These are phyloP conservation scores for Syritta pipiens DNA, from an alignment of 2,888 invertebrate species.

Conservation along the genomic window DNA sequence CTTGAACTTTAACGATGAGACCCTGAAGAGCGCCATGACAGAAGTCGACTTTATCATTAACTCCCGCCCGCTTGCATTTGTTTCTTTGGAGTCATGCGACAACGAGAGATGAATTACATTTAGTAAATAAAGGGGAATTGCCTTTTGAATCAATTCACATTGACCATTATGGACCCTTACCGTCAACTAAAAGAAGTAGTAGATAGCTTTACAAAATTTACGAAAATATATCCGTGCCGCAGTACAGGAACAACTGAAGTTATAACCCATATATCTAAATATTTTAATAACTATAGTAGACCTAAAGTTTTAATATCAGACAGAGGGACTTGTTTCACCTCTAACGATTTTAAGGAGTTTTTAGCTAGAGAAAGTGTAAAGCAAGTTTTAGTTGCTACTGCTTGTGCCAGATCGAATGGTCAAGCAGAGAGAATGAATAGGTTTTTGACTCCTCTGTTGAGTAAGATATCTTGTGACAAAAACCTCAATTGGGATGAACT, in stretches of 20 bases:
- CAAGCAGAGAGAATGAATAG: constrained; percentile 18
- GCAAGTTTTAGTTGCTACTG: constrained; percentile 7
- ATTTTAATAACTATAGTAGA: constrained; percentile 13
- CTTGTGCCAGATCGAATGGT: constrained; percentile 13
- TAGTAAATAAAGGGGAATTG: not conserved
- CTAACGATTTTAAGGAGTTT: constrained; percentile 4
- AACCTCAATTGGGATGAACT: constrained; percentile 8
- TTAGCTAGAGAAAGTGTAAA: constrained; percentile 2
- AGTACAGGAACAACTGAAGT: constrained; percentile 5
- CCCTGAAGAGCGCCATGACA: too few species aligned
- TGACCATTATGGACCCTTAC: not conserved
- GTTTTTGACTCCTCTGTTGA: constrained; percentile 11
- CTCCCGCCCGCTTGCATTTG: too few species aligned
- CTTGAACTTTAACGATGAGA: too few species aligned
- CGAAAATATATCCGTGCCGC: constrained; percentile 4
- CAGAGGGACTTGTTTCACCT: constrained; percentile 11
- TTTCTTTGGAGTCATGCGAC: too few species aligned
- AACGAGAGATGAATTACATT: too few species aligned
- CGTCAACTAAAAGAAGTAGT: not conserved
- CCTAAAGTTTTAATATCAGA: constrained; percentile 9
- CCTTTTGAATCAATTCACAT: not conserved
- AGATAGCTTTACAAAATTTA: not conserved
- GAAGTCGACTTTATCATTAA: too few species aligned
- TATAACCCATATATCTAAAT: not conserved
- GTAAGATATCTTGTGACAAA: constrained; percentile 5